Evolutionary conservation across 2,888 invertebrate species (phyloP).

Genomic region (Cancer borealis): DNA sequence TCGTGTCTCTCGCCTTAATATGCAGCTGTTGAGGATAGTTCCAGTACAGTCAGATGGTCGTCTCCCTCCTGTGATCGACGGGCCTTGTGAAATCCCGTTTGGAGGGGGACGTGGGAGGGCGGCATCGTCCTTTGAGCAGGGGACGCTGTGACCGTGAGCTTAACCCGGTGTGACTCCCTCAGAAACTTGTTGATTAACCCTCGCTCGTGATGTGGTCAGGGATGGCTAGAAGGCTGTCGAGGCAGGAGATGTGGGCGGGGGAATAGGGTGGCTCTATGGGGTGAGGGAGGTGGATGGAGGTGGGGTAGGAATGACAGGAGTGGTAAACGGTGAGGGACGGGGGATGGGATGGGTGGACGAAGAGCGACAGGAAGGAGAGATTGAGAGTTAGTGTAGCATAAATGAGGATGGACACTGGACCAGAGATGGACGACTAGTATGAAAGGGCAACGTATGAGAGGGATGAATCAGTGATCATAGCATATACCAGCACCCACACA

Average conservation of each 20-base stretch:
- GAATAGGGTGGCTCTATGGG: neutral
- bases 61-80: constrained; percentile 31
- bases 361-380: constrained; percentile 6
- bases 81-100: constrained; percentile 39
- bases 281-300: neutral
- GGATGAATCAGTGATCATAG: neutral
- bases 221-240: constrained; percentile 13
- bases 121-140: constrained; percentile 52
- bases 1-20: neutral
- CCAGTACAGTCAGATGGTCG: neutral
- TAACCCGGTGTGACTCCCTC: constrained; percentile 65
- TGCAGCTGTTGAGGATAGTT: constrained; percentile 33
- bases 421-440: constrained; percentile 8
- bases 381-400: constrained; percentile 46
- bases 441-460: neutral
- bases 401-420: constrained; percentile 54
- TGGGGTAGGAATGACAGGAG: constrained; percentile 38
- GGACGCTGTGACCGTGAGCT: constrained; percentile 43
- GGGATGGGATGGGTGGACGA: constrained; percentile 18
- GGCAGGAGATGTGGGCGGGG: neutral
- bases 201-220: constrained; percentile 53
- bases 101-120: constrained; percentile 44
- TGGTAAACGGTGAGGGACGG: neutral
- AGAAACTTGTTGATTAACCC: constrained; percentile 68
- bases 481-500: neutral